Evolutionary conservation across 1,140 invertebrate genomes (phyloP), one percentile per base, ranked within the genome.

Genomic region (Antheraea pernyi): DNA sequence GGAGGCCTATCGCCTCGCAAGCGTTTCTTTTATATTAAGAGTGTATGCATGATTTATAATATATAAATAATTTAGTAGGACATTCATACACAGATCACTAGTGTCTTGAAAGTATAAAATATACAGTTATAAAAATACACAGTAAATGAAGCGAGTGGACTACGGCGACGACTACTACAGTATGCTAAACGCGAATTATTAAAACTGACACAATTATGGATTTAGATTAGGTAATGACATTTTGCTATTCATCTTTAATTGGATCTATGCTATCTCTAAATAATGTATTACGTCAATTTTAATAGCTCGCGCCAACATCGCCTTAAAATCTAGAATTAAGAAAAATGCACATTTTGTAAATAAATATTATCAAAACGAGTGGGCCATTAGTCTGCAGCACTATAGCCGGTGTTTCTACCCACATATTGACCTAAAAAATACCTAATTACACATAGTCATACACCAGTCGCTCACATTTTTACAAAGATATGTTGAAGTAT

Each of bases 401-500:
- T 42, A 74, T 70, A 73, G 72, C 68, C 72, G 72, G 77, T 69
- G 68, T 65, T 58, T 59, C 71, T 75, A 73, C 71, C 63, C 59
- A 61, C 19, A 61, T 61, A 61, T 63, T 63, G 4, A 63, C 37
- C 61, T 63, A 37, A 37, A 53, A 11, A 16, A 16, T 53, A 53
- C 16, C 16, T 53, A 53, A 5, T 53, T 16, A 53, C 46, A 53
- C 16, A 53, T 53, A 10, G 46, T 53, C 11, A n/a, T 53, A 53
- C 46, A 53, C 16, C 80, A 80, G 82, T 81, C 80, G 80, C 80
- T 84, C 81, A 82, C 77, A 81, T 83, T 83, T 74, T 79, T 85
- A 85, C 85, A 89, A 87, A 89, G 89, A 91, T 91, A 91, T 91
- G 89, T 91, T 78, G 84, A 89, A 89, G 83, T 91, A 91, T 91